Percentiles rank a stretch among this genome's conserved stretches.
Conservation (phyloP, 2,113 vertebrate species). For the Phoenicopterus ruber region DNA sequence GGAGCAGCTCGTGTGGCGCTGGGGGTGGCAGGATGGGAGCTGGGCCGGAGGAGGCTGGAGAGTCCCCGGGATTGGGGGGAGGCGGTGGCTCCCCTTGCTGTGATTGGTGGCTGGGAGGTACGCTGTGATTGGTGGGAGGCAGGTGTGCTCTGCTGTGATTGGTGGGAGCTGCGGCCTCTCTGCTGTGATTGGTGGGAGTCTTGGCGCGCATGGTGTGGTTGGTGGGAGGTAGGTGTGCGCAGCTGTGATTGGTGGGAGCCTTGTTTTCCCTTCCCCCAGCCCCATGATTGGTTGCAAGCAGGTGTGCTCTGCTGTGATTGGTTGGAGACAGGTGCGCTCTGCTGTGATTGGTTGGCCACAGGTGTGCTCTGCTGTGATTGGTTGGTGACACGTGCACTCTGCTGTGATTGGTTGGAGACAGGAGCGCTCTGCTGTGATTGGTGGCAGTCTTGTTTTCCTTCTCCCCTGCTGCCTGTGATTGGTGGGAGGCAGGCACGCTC, state of each 20-base stretch:
- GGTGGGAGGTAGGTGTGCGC: not conserved
- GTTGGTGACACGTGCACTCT: not conserved
- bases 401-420: too few relatives aligned
- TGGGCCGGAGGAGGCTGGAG: accelerated
- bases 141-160: not conserved
- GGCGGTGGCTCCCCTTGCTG: accelerated
- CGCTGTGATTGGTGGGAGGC: not conserved
- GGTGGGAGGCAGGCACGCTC: not conserved
- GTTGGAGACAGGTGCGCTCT: not conserved
- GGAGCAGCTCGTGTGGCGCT: accelerated
- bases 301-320: not conserved
- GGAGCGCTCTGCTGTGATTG: too few relatives aligned
- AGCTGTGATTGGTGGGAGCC: not conserved
- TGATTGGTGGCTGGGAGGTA: not conserved
- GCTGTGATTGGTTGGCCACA: not conserved
- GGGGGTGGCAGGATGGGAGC: not conserved
- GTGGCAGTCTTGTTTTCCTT: too few relatives aligned
- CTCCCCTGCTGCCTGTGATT: not conserved
- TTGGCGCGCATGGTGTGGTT: too few relatives aligned
- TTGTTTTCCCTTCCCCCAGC: too few relatives aligned
- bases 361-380: not conserved
- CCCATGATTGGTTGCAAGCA: not conserved
- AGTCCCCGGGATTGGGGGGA: not conserved
- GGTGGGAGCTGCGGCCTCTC: too few relatives aligned
- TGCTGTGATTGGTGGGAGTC: not conserved